phyloP scores from a whole-genome alignment of 2,113 vertebrate genomes.

The Salvelinus namaycush region DNA sequence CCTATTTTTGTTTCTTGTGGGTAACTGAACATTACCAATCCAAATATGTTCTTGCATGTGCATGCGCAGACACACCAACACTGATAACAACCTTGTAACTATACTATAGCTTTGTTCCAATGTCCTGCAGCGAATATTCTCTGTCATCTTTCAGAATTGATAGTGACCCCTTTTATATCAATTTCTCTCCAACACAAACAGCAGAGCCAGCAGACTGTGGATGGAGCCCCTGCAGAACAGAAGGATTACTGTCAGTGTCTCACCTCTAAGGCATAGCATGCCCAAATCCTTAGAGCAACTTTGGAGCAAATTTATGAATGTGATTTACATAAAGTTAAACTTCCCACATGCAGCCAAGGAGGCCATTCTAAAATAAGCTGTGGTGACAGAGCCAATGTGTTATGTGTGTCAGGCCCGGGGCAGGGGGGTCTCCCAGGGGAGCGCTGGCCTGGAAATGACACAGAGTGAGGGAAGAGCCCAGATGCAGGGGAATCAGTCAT shows the following conservation, averaged over 20 bases:
- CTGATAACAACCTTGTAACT: neutral
- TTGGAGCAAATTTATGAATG: conserved; percentile 76
- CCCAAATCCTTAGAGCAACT: conserved; percentile 65
- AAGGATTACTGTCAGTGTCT: conserved; percentile 68
- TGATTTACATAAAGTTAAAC: conserved; percentile 80
- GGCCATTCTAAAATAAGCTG: conserved; percentile 78
- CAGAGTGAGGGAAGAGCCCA: conserved; percentile 75
- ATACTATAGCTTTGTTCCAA: conserved; percentile 17
- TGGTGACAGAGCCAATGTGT: conserved; percentile 76
- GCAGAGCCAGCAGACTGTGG: conserved; percentile 34
- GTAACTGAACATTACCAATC: neutral
- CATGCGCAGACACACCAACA: no score
- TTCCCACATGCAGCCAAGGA: conserved; percentile 63
- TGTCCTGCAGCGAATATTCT: conserved; percentile 7
- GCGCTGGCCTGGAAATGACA: conserved; percentile 69
- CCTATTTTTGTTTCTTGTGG: conserved; percentile 35
- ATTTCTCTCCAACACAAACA: conserved; percentile 26
- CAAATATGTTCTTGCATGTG: no score
- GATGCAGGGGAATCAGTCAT: conserved; percentile 69
- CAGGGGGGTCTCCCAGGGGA: conserved; percentile 47
- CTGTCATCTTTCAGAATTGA: neutral
- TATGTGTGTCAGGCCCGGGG: conserved; percentile 70
- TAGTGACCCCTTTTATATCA: conserved; percentile 28
- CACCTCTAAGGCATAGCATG: conserved; percentile 61
- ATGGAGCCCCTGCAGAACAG: conserved; percentile 42